phyloP scores from a whole-genome alignment of 2,797 vertebrate genomes.

The Gobionotothen gibberifrons region DNA sequence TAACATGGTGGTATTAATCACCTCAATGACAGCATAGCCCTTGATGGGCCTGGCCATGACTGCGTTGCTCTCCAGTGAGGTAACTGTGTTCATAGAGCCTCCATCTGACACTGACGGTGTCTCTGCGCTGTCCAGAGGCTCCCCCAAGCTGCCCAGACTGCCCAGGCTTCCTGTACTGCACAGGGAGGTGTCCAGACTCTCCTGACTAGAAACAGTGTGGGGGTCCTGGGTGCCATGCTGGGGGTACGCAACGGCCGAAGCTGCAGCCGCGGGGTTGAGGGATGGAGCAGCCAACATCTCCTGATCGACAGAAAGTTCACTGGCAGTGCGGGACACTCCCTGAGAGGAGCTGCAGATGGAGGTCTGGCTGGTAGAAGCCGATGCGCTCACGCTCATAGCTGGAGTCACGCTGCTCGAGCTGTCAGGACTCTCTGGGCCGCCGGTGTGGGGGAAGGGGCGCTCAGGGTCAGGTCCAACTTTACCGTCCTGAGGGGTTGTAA shows the following conservation, averaged over 20 bases:
- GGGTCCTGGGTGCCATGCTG: slow-evolving; percentile 87
- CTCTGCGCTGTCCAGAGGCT: slow-evolving; percentile 90
- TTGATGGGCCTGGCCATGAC: slow-evolving; percentile 90
- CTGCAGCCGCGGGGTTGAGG: slow-evolving; percentile 80
- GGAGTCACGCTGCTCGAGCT: slow-evolving; percentile 94
- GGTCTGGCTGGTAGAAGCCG: slow-evolving; percentile 95
- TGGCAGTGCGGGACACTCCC: slow-evolving; percentile 90
- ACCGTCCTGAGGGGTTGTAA: slow-evolving; percentile 81
- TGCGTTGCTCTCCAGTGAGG: slow-evolving; percentile 89
- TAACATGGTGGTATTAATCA: slow-evolving; percentile 59
- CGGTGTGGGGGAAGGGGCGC: slow-evolving; percentile 76
- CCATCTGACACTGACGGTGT: slow-evolving; percentile 88
- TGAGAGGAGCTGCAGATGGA: slow-evolving; percentile 96
- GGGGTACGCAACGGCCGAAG: slow-evolving; percentile 76
- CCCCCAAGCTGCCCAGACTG: slow-evolving; percentile 94
- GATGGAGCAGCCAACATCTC: slow-evolving; percentile 84
- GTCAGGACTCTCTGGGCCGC: slow-evolving; percentile 89
- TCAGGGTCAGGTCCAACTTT: slow-evolving; percentile 82
- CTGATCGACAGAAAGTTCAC: slow-evolving; percentile 91
- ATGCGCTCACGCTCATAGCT: slow-evolving; percentile 92
- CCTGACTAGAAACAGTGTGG: slow-evolving; percentile 94
- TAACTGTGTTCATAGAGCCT: slow-evolving; percentile 91
- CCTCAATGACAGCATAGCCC: slow-evolving; percentile 98
- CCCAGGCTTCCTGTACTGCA: slow-evolving; percentile 96
- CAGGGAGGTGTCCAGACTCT: slow-evolving; percentile 94